Conservation (phyloP, 2,888 invertebrate genomes). For the Dryocosmus kuriphilus region DNA sequence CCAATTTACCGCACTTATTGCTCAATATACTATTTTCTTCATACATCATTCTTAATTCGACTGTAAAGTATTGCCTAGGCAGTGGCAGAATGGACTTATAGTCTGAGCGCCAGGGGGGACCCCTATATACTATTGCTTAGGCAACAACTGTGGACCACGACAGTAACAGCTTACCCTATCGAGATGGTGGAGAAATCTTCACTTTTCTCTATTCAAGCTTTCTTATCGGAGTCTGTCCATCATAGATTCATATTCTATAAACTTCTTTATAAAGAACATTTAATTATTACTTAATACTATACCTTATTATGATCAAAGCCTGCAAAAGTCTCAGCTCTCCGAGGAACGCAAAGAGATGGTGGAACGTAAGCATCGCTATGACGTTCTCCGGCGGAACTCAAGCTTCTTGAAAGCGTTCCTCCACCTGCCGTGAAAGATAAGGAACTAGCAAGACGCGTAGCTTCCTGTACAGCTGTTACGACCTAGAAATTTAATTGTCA, state of each 20-base stretch:
- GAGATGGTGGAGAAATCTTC: too few relatives aligned
- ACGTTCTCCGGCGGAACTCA: slow-evolving; percentile 95
- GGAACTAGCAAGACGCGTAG: slow-evolving; percentile 86
- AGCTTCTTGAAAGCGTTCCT: slow-evolving; percentile 91
- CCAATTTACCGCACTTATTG: too few relatives aligned
- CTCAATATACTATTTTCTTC: too few relatives aligned
- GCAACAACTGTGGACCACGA: too few relatives aligned
- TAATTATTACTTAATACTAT: slow-evolving; percentile 42
- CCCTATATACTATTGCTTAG: too few relatives aligned
- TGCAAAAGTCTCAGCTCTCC: slow-evolving; percentile 97
- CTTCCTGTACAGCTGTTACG: slow-evolving; percentile 81
- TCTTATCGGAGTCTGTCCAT: too few relatives aligned
- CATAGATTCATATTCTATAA: not conserved
- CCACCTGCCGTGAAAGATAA: slow-evolving; percentile 85
- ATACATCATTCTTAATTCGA: too few relatives aligned
- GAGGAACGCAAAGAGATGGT: slow-evolving; percentile 86
- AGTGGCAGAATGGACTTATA: too few relatives aligned
- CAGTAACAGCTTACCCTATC: too few relatives aligned
- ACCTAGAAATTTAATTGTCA: slow-evolving; percentile 59
- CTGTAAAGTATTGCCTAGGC: too few relatives aligned
- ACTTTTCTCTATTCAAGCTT: too few relatives aligned
- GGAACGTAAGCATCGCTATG: slow-evolving; percentile 92
- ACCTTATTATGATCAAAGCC: slow-evolving; percentile 87
- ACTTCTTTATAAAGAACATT: not conserved
- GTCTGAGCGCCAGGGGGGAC: too few relatives aligned